Base-by-base conservation (phyloP, 1,140 invertebrate genomes). In the Drosophila lowei region DNA sequence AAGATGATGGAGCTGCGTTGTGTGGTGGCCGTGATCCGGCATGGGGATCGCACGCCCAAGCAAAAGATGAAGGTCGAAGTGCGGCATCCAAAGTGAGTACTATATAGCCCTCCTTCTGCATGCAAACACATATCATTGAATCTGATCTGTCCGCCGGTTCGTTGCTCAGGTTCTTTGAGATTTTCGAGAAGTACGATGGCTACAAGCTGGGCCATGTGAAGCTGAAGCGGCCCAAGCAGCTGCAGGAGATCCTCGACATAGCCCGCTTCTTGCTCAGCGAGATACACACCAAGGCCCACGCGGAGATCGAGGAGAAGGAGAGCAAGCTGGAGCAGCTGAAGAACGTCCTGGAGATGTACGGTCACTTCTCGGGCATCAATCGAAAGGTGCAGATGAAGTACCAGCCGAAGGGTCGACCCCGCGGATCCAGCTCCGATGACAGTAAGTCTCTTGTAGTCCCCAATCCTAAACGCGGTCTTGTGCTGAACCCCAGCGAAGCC, bases 31-130 rank as follows among this genome's bases (percentile, higher is more conserved):
- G 97, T 99, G 1, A 99, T 99, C 55, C 92, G 99, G 75, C 99
- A 99, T 90, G 99, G 99, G 0, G 99, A 99, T 92, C 93, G 99
- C 79, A 99, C 99, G 9, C 99, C 99, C 0, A 99, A 99, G 92
- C 99, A 99, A 92, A 99, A 99, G 93, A 99, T 99, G 98, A 99
- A 99, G 93, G 98, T 99, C 79, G 98, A 99, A 94, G 98, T 99
- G n/a, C 94, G 98, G 61, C 98, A 99, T 94, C 97, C 96, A 28
- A 98, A 98, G 96, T 99, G 92, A 93, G 93, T 93, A 49, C 4
- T 18, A 18, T 5, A 9, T 6, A 2, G 9, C 23, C 11, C 9
- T 34, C 11, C 2, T 8, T 30, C 28, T 30, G 28, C 28, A 30
- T 30, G 2, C 8, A 28, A 28, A 28, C 6, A 8, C 7, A 2